These are phyloP conservation scores for Drosophila pseudoobscura DNA, from an alignment of 1,140 invertebrate species.

Conservation along the genomic window DNA sequence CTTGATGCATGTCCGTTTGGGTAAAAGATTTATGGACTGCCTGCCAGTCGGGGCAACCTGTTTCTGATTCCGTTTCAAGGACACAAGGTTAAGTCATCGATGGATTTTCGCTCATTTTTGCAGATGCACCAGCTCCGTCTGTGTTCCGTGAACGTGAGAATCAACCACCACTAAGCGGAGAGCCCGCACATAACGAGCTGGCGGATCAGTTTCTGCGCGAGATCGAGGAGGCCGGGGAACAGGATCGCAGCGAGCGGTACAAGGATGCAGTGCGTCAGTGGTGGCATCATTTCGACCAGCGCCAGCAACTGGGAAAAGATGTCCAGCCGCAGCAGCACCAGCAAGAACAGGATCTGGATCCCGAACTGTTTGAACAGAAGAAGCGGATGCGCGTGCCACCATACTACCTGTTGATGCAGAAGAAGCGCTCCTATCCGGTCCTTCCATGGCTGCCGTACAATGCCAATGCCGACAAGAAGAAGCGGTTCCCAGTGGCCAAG, in stretches of 20 bases:
- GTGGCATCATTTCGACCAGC: conserved; percentile 85
- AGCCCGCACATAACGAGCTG: conserved; percentile 84
- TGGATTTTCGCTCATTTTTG: conserved; percentile 4
- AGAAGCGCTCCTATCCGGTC: conserved; percentile 81
- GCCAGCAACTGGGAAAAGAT: conserved; percentile 78
- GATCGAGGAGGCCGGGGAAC: conserved; percentile 83
- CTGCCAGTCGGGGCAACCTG: conserved; percentile 5
- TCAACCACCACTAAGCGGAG: conserved; percentile 41
- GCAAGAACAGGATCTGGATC: conserved; percentile 47
- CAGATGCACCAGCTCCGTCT: conserved; percentile 39
- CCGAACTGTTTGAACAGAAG: conserved; percentile 82
- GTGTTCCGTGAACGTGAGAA: conserved; percentile 75
- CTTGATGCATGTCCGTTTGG: conserved; percentile 54
- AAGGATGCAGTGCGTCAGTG: conserved; percentile 85
- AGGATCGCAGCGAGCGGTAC: conserved; percentile 84
- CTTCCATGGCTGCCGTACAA: conserved; percentile 81
- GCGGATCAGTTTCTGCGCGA: conserved; percentile 85
- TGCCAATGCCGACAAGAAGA: conserved; percentile 81
- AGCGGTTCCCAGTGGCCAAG: conserved; percentile 87
- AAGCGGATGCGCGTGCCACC: conserved; percentile 85
- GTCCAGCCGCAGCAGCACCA: conserved; percentile 60
- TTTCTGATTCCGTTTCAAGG: conserved; percentile 24
- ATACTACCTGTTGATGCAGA: conserved; percentile 84
- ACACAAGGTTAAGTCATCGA: conserved; percentile 33
- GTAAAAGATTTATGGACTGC: conserved; percentile 23